These are phyloP conservation scores for Pherbina coryleti DNA, from an alignment of 2,888 invertebrate species.

Conservation along the genomic window DNA sequence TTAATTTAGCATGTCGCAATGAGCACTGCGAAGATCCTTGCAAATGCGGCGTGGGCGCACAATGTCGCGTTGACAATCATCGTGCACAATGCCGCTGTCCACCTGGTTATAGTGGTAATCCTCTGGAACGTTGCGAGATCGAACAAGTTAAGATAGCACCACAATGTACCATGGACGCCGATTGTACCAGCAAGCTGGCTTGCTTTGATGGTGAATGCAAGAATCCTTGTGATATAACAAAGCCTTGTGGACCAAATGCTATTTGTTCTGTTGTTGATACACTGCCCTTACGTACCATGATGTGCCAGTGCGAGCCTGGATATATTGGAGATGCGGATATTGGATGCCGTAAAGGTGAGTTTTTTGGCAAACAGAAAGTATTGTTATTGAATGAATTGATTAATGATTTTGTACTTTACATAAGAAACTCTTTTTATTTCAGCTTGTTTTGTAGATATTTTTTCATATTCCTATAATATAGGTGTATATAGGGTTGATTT, in stretches of 20 bases:
- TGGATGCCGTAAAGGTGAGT: constrained; percentile 83
- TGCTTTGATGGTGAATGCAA: constrained; percentile 84
- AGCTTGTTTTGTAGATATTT: background rate
- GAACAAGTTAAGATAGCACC: constrained; percentile 72
- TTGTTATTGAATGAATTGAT: background rate
- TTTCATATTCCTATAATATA: background rate
- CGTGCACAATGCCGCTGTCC: constrained; percentile 84
- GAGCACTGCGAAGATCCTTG: constrained; percentile 88
- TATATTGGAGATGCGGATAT: constrained; percentile 88
- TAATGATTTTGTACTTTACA: background rate
- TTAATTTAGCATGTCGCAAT: constrained; percentile 82
- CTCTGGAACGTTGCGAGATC: constrained; percentile 75
- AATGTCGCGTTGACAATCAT: constrained; percentile 84
- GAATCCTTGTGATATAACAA: constrained; percentile 83
- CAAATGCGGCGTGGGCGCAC: constrained; percentile 79
- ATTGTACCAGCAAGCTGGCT: constrained; percentile 87
- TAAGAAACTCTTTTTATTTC: too few relatives aligned
- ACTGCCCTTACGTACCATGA: constrained; percentile 87
- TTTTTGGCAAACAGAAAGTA: background rate
- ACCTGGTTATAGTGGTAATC: constrained; percentile 84
- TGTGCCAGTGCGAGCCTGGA: constrained; percentile 87
- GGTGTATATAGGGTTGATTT: background rate
- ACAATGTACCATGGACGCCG: constrained; percentile 83
- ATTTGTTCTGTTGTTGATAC: constrained; percentile 88
- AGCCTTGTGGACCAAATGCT: constrained; percentile 85